phyloP scores from a whole-genome alignment of 2,797 vertebrate genomes.

The Paratrypauchen microcephalus region DNA sequence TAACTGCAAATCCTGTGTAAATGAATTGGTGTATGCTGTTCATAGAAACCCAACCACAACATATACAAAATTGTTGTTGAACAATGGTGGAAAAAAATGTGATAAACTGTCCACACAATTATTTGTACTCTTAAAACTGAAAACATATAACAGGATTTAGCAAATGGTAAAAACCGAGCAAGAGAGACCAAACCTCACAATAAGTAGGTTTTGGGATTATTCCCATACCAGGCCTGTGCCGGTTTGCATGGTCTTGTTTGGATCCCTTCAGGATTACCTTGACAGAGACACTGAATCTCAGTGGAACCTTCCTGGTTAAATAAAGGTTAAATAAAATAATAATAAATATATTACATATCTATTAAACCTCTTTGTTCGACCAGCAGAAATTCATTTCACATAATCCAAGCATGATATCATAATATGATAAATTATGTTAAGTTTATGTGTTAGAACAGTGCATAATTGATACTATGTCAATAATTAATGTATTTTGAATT shows the following conservation, averaged over 20 bases:
- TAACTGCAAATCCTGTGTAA: conserved; percentile 63
- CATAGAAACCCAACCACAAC: conserved; percentile 40
- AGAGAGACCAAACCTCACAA: neutral
- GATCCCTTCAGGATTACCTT: neutral
- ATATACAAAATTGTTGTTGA: conserved; percentile 38
- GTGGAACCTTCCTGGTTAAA: neutral
- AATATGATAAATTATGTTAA: conserved; percentile 19
- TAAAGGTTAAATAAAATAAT: neutral
- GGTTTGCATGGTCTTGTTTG: neutral
- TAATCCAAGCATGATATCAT: conserved; percentile 23
- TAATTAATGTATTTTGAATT: neutral
- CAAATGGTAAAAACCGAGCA: conserved; percentile 26
- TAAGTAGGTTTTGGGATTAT: neutral
- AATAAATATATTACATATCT: conserved; percentile 47
- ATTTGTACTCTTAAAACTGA: conserved; percentile 33
- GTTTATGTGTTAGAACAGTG: conserved; percentile 28
- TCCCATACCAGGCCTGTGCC: neutral
- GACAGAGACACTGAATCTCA: neutral
- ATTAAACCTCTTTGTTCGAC: conserved; percentile 68
- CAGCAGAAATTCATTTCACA: conserved; percentile 50
- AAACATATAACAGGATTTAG: conserved; percentile 29
- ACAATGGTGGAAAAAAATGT: conserved; percentile 38
- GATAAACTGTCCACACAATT: conserved; percentile 51
- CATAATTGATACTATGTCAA: conserved; percentile 26
- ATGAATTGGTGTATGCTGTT: conserved; percentile 28